Evolutionary conservation across 1,140 invertebrate genomes (phyloP).

Genomic region (Drosophila arawakana): DNA sequence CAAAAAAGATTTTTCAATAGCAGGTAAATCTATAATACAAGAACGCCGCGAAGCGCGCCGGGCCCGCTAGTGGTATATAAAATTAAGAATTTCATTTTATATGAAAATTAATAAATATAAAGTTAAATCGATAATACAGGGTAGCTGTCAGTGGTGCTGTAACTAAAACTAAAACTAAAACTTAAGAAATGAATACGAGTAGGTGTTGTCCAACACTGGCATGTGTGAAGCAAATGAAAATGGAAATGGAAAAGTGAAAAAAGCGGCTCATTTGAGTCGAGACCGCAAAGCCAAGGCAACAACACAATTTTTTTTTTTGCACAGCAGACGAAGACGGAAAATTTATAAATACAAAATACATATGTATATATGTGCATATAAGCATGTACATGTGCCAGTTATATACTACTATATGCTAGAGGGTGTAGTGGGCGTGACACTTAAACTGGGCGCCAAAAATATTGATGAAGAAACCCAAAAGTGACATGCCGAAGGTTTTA

Average conservation of each 20-base stretch:
- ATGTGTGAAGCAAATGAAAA: not conserved
- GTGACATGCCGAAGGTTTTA: slow-evolving; percentile 25
- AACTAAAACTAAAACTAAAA: too few relatives aligned
- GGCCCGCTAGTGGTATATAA: too few relatives aligned
- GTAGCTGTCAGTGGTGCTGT: too few relatives aligned
- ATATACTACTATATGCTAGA: not conserved
- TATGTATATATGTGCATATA: slow-evolving; percentile 2
- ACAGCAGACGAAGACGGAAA: not conserved
- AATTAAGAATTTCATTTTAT: too few relatives aligned
- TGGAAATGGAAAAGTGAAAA: not conserved
- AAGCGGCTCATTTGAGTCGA: slow-evolving; percentile 11
- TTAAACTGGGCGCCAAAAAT: slow-evolving; percentile 27
- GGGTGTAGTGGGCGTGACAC: slow-evolving; percentile 30
- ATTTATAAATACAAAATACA: slow-evolving; percentile 31
- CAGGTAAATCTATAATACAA: too few relatives aligned
- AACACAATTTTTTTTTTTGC: slow-evolving; percentile 6
- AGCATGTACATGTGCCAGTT: not conserved
- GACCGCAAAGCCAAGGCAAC: slow-evolving; percentile 17
- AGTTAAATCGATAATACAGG: too few relatives aligned
- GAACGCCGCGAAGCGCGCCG: too few relatives aligned
- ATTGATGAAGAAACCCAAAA: slow-evolving; percentile 25
- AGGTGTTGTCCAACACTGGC: slow-evolving; percentile 18
- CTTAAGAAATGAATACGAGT: slow-evolving; percentile 28
- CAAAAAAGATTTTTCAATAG: too few relatives aligned
- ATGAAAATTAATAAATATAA: too few relatives aligned